A percentile compares a stretch with the other conserved stretches of the same genome.
These are phyloP conservation scores for Menidia beryllina DNA, from an alignment of 2,113 vertebrate genomes.

Conservation along the genomic window DNA sequence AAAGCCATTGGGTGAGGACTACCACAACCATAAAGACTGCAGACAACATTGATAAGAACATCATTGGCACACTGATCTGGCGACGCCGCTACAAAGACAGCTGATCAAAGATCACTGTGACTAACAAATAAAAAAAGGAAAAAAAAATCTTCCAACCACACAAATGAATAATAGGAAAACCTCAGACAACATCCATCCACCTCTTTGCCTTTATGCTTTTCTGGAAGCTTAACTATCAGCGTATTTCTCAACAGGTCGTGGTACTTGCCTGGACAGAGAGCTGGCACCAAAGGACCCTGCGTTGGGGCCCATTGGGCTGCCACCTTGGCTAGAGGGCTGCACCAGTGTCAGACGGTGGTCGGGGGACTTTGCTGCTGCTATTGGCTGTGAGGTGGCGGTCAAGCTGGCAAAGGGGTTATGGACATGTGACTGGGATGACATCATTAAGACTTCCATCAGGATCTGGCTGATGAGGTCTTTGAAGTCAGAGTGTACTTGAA, in stretches of 20 bases:
- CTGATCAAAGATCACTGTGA: conserved; percentile 31
- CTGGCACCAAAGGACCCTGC: conserved; percentile 91
- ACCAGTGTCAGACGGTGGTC: conserved; percentile 89
- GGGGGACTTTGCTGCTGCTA: conserved; percentile 90
- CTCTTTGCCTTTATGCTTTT: not conserved
- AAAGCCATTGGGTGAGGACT: conserved; percentile 86
- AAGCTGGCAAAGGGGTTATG: conserved; percentile 97
- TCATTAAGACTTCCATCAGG: conserved; percentile 99
- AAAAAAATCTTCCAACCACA: not conserved
- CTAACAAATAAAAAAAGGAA: not conserved
- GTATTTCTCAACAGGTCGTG: not conserved
- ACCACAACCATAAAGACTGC: conserved; percentile 93
- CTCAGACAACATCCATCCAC: not conserved
- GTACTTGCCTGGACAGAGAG: conserved; percentile 94
- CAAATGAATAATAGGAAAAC: not conserved
- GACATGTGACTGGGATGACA: conserved; percentile 93
- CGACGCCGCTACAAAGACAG: conserved; percentile 2
- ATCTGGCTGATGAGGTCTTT: conserved; percentile 99
- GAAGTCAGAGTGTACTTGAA: conserved; percentile 93
- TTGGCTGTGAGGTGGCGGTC: conserved; percentile 96
- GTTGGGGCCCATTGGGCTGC: conserved; percentile 91
- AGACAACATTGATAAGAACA: conserved; percentile 78
- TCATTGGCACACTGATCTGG: conserved; percentile 44
- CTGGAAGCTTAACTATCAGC: not conserved
- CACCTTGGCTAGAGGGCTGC: conserved; percentile 88